A percentile compares a stretch with the other conserved stretches of the same genome.
These are phyloP conservation scores for Chiroxiphia lanceolata DNA, from an alignment of 2,797 vertebrate genomes.

Conservation along the genomic window DNA sequence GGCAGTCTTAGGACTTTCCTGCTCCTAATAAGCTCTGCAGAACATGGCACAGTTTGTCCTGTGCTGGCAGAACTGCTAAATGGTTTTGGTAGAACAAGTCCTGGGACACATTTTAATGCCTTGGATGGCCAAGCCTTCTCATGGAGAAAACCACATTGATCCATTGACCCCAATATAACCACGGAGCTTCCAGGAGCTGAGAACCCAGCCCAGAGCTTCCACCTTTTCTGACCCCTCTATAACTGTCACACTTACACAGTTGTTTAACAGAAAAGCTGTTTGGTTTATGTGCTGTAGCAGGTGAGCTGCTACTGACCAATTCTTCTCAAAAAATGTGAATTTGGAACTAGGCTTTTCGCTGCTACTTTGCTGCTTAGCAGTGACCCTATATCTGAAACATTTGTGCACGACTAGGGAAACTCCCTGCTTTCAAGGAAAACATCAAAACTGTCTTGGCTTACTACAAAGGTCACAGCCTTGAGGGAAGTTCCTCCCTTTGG, in stretches of 20 bases:
- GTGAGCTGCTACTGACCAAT: neutral
- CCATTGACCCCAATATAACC: neutral
- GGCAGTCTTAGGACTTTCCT: neutral
- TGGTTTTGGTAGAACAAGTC: neutral
- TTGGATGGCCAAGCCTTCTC: neutral
- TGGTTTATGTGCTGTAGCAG: neutral
- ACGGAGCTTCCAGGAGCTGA: neutral
- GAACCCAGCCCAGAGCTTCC: neutral
- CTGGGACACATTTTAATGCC: neutral
- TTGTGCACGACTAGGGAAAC: neutral
- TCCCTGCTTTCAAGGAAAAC: neutral
- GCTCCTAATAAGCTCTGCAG: neutral
- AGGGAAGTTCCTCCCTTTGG: neutral
- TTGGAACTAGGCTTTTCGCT: accelerated
- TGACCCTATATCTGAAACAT: neutral
- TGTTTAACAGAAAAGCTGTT: neutral
- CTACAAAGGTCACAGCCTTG: neutral
- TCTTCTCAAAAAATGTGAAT: neutral
- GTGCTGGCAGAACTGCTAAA: neutral
- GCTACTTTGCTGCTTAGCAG: neutral
- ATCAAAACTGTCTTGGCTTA: neutral
- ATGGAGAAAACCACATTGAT: neutral
- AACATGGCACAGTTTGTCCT: neutral
- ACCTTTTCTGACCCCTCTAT: neutral
- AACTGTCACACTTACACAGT: accelerated